Evolutionary conservation across 2,797 vertebrate genomes (phyloP), one percentile per base, ranked within the genome.

Genomic region (Acanthiza pusilla): DNA sequence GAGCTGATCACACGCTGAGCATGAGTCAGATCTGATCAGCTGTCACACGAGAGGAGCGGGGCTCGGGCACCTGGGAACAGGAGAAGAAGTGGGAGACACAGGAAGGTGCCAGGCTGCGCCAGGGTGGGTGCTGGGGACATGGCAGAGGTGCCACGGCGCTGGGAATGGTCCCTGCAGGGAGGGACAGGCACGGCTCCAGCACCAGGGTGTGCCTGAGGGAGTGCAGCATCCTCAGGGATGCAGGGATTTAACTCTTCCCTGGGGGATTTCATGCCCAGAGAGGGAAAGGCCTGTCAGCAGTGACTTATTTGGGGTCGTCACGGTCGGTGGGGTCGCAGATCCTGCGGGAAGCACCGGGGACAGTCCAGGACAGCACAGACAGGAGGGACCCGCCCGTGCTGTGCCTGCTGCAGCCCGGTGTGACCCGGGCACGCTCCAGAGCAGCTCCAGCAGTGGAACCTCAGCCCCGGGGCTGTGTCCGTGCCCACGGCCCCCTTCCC

Each of bases 121-220:
- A 0, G 2, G 8, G 1, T 11, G 48, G 43, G 34, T 7, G 42
- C 0, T 50, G 53, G 53, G 53, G 30, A 80, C 43, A 26, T 3
- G 51, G 18, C 43, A 27, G 43, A n/a, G 43, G 53, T 23, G 7
- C 43, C 42, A 2, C 18, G 43, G 63, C 14, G 57, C 30, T 14
- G 32, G 63, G 70, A 16, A 21, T 0, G 1, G 54, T 13, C 4
- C 4, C 78, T 13, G 71, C 72, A 30, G 48, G 0, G 8, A 19
- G 45, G 38, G 23, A 32, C 6, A 16, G 8, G 11, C 27, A 9
- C 34, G 4, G 27, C 66, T 3, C 23, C 72, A 10, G 32, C 9
- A 4, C n/a, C 10, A 0, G 71, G 48, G 16, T 29, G 74, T 43
- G 54, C 36, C 61, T 1, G 8, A 8, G 23, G 51, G 53, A 12